These are phyloP conservation scores for Aphodius granarius DNA, from an alignment of 2,888 invertebrate species.

Conservation along the genomic window DNA sequence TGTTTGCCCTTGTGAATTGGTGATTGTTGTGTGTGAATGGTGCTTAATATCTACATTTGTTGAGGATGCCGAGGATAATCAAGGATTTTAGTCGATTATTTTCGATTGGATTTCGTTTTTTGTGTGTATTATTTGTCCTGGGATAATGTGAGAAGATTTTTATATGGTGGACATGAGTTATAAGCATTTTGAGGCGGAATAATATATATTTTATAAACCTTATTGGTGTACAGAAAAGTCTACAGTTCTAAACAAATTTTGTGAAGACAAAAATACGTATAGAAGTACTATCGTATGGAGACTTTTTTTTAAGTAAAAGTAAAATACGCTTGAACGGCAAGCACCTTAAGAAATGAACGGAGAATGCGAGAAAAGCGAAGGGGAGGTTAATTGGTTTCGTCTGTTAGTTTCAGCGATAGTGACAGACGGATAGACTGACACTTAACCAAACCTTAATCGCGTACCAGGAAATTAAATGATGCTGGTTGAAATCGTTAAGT, in stretches of 20 bases:
- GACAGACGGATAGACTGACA: neutral
- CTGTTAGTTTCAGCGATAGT: neutral
- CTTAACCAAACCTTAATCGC: neutral
- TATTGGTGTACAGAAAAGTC: too few species aligned
- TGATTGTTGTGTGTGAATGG: neutral
- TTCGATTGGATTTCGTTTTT: neutral
- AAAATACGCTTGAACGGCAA: too few species aligned
- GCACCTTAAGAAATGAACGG: too few species aligned
- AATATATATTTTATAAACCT: too few species aligned
- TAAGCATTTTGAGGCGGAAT: too few species aligned
- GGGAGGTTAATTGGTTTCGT: neutral
- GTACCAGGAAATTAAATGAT: neutral
- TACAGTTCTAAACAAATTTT: too few species aligned
- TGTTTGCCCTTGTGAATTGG: neutral
- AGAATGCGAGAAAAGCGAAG: neutral
- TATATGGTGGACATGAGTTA: too few species aligned
- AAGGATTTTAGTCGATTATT: neutral
- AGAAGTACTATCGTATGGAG: too few species aligned
- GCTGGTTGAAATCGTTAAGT: neutral
- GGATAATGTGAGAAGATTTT: neutral
- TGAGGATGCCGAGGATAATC: neutral
- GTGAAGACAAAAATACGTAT: too few species aligned
- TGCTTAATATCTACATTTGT: neutral
- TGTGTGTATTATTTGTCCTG: neutral
- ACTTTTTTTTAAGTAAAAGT: too few species aligned